Percentiles rank a stretch among this genome's conserved stretches.
Evolutionary conservation across 2,113 vertebrate genomes (phyloP).

Genomic region (Clupea harengus): DNA sequence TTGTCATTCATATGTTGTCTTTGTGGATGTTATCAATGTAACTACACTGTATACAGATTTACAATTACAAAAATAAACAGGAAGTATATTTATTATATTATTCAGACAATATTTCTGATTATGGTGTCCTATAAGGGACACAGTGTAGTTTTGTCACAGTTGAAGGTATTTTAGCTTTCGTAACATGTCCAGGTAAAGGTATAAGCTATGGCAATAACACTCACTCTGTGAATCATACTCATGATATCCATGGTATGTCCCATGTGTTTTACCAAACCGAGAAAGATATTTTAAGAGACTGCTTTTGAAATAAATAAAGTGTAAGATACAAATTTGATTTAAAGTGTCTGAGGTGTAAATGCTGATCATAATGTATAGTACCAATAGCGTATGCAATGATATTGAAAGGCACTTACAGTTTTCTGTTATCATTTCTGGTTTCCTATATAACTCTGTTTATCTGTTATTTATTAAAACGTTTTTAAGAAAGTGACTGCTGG

Average conservation of each 20-base stretch:
- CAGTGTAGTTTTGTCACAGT: neutral
- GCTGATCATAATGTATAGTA: neutral
- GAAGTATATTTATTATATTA: neutral
- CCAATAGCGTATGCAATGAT: neutral
- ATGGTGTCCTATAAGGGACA: neutral
- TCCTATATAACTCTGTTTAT: neutral
- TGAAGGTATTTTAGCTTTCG: slow-evolving; percentile 3
- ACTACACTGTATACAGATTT: neutral
- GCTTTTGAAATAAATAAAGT: neutral
- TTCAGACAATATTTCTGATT: neutral
- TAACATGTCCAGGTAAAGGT: neutral
- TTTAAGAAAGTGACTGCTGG: neutral
- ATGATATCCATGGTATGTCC: neutral
- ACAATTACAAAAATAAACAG: neutral
- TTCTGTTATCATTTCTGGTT: neutral
- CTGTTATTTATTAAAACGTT: neutral
- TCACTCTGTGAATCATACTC: neutral
- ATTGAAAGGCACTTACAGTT: slow-evolving; percentile 3
- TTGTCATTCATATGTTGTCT: neutral
- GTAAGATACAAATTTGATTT: neutral
- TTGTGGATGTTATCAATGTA: neutral
- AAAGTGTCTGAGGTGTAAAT: neutral
- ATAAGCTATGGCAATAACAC: neutral
- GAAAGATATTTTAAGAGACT: neutral
- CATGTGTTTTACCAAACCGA: neutral